Evolutionary conservation across 2,797 vertebrate genomes (phyloP).

Genomic region (Selene dorsalis): DNA sequence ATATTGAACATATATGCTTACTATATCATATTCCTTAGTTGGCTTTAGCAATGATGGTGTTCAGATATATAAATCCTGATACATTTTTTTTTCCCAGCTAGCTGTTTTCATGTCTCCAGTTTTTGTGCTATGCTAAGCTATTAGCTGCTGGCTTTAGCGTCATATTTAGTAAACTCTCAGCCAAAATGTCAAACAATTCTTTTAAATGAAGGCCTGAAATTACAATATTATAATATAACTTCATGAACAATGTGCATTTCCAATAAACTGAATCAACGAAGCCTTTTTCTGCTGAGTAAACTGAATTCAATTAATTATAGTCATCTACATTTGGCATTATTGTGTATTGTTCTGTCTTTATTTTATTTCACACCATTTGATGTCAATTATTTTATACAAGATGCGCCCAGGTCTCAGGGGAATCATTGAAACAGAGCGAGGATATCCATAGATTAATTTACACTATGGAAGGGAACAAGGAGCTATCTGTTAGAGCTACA

Average conservation of each 20-base stretch:
- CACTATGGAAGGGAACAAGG: slow-evolving; percentile 75
- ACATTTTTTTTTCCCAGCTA: background rate
- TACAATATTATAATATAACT: slow-evolving; percentile 16
- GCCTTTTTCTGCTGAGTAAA: slow-evolving; percentile 49
- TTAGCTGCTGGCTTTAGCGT: background rate
- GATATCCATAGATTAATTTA: slow-evolving; percentile 85
- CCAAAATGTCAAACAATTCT: slow-evolving; percentile 1
- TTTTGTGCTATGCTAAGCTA: background rate
- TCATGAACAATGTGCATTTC: slow-evolving; percentile 3
- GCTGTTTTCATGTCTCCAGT: background rate
- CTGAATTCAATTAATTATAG: slow-evolving; percentile 72
- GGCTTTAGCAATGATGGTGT: background rate
- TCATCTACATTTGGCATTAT: slow-evolving; percentile 60
- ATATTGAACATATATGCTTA: background rate
- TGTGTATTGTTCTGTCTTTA: slow-evolving; percentile 56
- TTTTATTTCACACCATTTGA: slow-evolving; percentile 72
- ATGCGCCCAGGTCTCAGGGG: slow-evolving; percentile 76
- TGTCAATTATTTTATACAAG: slow-evolving; percentile 80
- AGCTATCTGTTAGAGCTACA: slow-evolving; percentile 83
- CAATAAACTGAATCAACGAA: slow-evolving; percentile 34
- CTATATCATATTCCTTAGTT: background rate
- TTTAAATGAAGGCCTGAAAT: slow-evolving; percentile 22
- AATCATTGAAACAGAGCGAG: slow-evolving; percentile 77
- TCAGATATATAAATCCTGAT: no score
- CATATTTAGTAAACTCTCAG: background rate